phyloP scores from a whole-genome alignment of 92 coral and sea anemone genomes.

The Bergia sp. region DNA sequence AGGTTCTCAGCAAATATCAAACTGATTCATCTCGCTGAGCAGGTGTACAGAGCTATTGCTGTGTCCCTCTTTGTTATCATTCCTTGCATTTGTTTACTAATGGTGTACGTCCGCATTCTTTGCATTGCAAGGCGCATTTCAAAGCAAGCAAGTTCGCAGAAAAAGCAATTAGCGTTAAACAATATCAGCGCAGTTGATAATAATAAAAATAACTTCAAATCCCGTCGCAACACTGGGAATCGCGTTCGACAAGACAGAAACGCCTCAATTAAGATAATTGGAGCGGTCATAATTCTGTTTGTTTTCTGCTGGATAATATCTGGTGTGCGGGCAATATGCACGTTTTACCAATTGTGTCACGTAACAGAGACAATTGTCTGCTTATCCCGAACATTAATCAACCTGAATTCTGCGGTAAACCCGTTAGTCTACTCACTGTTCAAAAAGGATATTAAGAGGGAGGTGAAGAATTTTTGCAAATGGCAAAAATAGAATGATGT shows the following conservation, averaged over 20 bases:
- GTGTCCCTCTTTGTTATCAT: background rate
- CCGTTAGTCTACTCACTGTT: conserved; percentile 23
- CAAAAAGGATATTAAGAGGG: conserved; percentile 13
- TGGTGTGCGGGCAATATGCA: conserved; percentile 23
- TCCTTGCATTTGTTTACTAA: background rate
- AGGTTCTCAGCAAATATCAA: background rate
- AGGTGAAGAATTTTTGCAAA: background rate
- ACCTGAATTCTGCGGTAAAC: conserved; percentile 28
- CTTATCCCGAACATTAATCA: conserved; percentile 23
- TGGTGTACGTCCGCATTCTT: conserved; percentile 6
- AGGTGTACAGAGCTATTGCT: background rate
- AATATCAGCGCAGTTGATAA: background rate
- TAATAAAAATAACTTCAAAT: background rate
- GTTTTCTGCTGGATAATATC: conserved; percentile 18
- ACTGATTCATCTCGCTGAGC: background rate
- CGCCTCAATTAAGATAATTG: conserved; percentile 28
- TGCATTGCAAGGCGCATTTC: conserved; percentile 29
- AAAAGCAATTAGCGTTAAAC: background rate
- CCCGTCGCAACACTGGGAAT: background rate
- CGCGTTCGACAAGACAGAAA: conserved; percentile 12
- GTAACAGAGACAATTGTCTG: conserved; percentile 22
- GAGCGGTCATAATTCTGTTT: conserved; percentile 23
- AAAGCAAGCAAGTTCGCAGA: conserved; percentile 19
- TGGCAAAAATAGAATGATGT: background rate
- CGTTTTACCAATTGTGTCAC: conserved; percentile 15